Base-by-base conservation (phyloP, 2,888 invertebrate species). In the Luffia ferchaultella region DNA sequence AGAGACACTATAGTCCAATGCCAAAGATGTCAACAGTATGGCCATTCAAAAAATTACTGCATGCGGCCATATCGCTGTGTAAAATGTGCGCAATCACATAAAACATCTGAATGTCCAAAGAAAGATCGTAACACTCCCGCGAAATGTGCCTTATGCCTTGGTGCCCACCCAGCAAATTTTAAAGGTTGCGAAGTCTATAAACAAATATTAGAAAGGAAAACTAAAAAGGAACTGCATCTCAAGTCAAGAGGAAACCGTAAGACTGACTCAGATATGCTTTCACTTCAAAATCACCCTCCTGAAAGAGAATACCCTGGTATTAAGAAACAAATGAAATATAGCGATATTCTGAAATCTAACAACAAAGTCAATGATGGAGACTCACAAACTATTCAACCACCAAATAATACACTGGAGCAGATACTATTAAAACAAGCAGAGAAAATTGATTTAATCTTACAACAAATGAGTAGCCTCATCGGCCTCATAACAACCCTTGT, bases 371-470 rank as follows among this genome's bases (percentile, higher is more conserved):
- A 17, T 2, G 16, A 20, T 3, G 3, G 15, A n/a, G 2, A 12
- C 1, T 12, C n/a, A n/a, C n/a, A n/a, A n/a, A n/a, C n/a, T n/a
- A n/a, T n/a, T n/a, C n/a, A n/a, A n/a, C n/a, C n/a, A n/a, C 16
- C 12, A 9, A 18, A 15, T 48, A 30, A 20, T 17, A 1, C 15
- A 17, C 17, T 53, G 20, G 52, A 54, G 51, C 15, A 48, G 12
- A 7, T 55, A 2, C 18, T 56, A 12, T 16, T 43, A 16, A 55
- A 54, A 53, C 57, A 59, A 52, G 42, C 50, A 1, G 55, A 57
- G 46, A 59, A 58, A 45, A 49, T 58, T n/a, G 57, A 58, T 9
- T 1, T 48, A 1, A 46, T 56, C 16, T n/a, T 56, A 18, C 53
- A 55, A 50, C 53, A 57, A 50, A 57, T 55, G 49, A 44, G 52